Evolutionary conservation across 2,113 vertebrate species (phyloP), one percentile per base, ranked within the genome.

Genomic region (Eclectus roratus): DNA sequence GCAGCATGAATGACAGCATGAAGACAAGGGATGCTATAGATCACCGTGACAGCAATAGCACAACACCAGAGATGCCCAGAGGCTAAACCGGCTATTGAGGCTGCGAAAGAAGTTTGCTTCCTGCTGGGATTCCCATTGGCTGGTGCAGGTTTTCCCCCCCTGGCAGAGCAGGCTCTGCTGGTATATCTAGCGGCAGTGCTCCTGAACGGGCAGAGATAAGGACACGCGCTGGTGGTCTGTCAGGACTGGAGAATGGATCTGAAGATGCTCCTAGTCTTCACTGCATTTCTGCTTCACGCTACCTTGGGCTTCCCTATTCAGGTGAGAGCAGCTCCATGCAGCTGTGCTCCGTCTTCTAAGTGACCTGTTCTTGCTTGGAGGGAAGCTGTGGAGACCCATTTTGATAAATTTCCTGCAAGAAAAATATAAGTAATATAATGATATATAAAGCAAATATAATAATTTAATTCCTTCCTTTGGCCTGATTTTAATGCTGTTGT

Each of bases 121-220:
- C 91, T 84, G 50, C 90, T 16, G 29, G 6, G 56, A 6, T 81
- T 33, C 39, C 73, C 92, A 97, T 97, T 97, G 96, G 96, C 88
- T 56, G 88, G 41, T 11, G 70, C 41, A 49, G 70, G 13, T 81
- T 39, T 71, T 24, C 11, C 85, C 9, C 85, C 27, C 87, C 82
- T 25, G 68, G 69, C 61, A 70, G 91, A 24, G 94, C 95, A 47
- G 93, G 96, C 80, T 79, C 35, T 16, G 76, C 89, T 5, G 80
- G 47, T 97, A 96, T 97, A 96, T 97, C 65, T 94, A 71, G 73
- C 17, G 1, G 81, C 82, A 37, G 70, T 2, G 0, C 80, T 84
- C 43, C 61, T 4, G 71, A 31, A 12, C 2, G 0, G n/a, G 50
- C 50, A 74, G 66, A 60, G 82, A 12, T 1, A 11, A 10, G 37